Percentiles rank a stretch among this genome's conserved stretches.
Conservation (phyloP, 2,888 invertebrate species). For the Hipparchia sbordonii region DNA sequence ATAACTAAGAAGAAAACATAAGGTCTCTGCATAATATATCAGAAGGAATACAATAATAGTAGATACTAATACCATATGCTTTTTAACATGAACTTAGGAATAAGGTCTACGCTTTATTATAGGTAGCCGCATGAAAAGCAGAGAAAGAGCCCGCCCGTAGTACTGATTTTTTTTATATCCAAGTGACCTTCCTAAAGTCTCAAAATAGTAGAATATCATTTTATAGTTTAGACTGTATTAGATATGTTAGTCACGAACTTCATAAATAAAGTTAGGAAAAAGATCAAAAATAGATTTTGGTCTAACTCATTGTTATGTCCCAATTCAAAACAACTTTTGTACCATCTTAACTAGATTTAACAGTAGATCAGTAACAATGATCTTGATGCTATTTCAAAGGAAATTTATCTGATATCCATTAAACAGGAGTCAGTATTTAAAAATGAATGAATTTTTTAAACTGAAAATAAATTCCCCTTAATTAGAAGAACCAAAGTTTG, state of each 20-base stretch:
- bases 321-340: not conserved
- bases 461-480: too few species aligned
- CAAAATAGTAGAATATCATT: not conserved
- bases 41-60: not conserved
- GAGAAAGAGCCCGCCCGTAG: not conserved
- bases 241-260: not conserved
- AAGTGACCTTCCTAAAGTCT: not conserved
- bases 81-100: too few species aligned
- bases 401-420: not conserved
- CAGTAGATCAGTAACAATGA: not conserved
- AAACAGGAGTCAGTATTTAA: not conserved
- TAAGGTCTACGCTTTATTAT: not conserved
- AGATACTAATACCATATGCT: not conserved
- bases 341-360: not conserved
- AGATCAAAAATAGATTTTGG: not conserved
- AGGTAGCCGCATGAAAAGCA: not conserved
- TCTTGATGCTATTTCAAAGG: not conserved
- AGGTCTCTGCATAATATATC: not conserved
- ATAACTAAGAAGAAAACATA: constrained; percentile 19
- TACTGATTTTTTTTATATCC: too few species aligned
- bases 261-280: not conserved
- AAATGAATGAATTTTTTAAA: too few species aligned
- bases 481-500: not conserved
- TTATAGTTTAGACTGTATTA: not conserved
- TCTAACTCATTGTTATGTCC: not conserved